Percentiles rank a stretch among this genome's conserved stretches.
These are phyloP conservation scores for Phyllotreta striolata DNA, from an alignment of 2,888 invertebrate genomes.

Conservation along the genomic window DNA sequence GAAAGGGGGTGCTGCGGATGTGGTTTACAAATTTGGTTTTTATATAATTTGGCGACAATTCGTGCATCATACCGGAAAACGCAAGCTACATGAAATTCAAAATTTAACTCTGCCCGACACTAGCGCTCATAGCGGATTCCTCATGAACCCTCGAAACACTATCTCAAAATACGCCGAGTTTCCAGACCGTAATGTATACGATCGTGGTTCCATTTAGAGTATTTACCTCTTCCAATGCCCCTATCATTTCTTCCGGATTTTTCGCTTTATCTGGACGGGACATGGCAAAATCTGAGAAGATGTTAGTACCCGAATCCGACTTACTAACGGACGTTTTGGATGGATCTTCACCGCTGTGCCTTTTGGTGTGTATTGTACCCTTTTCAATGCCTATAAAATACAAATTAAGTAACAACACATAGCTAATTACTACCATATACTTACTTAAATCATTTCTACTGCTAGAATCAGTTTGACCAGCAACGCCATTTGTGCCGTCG, in stretches of 20 bases:
- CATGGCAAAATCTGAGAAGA: slow-evolving; percentile 66
- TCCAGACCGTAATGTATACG: too few species aligned
- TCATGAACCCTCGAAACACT: too few species aligned
- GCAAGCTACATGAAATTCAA: too few species aligned
- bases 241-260: slow-evolving; percentile 46
- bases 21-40: too few species aligned
- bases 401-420: slow-evolving; percentile 1
- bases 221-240: slow-evolving; percentile 47
- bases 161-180: too few species aligned
- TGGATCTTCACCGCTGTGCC: slow-evolving; percentile 90
- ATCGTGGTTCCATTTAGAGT: too few species aligned
- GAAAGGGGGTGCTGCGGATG: too few species aligned
- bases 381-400: slow-evolving; percentile 75
- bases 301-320: slow-evolving; percentile 70
- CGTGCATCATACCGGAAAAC: too few species aligned
- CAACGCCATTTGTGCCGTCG: slow-evolving; percentile 66
- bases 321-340: slow-evolving; percentile 76
- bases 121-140: too few species aligned
- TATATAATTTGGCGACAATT: too few species aligned
- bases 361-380: slow-evolving; percentile 95
- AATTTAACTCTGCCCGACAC: too few species aligned
- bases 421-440: slow-evolving; percentile 1
- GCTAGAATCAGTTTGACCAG: slow-evolving; percentile 63
- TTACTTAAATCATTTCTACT: slow-evolving; percentile 59
- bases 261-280: slow-evolving; percentile 54